Percentiles rank a stretch among this genome's conserved stretches.
Evolutionary conservation across 2,888 invertebrate species (phyloP).

Genomic region (Sinelater perroti): DNA sequence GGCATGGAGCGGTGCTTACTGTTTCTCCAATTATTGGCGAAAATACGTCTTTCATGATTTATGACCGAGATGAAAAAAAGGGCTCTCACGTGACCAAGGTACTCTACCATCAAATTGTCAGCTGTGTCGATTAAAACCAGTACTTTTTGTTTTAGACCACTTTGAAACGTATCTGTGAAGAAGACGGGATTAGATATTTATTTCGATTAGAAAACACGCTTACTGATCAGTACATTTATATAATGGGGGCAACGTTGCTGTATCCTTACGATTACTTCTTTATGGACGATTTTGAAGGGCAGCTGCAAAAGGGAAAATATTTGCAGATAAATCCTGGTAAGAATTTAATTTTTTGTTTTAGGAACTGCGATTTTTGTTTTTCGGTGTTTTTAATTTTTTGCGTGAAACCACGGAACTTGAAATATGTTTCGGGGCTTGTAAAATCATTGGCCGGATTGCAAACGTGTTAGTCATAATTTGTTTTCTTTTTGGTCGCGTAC

Average conservation of each 20-base stretch:
- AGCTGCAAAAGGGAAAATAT: too few species aligned
- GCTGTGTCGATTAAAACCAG: neutral
- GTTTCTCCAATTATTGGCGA: neutral
- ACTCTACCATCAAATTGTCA: slow-evolving; percentile 13
- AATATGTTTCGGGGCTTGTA: too few species aligned
- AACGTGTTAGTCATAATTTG: too few species aligned
- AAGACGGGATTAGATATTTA: slow-evolving; percentile 43
- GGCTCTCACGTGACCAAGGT: slow-evolving; percentile 46
- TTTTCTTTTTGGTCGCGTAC: too few species aligned
- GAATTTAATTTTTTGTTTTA: neutral
- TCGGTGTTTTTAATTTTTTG: too few species aligned
- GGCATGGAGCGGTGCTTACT: slow-evolving; percentile 45
- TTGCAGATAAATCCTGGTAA: slow-evolving; percentile 42
- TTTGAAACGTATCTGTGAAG: slow-evolving; percentile 35
- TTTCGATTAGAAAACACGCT: slow-evolving; percentile 46
- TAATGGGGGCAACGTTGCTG: slow-evolving; percentile 42
- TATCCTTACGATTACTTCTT: slow-evolving; percentile 41
- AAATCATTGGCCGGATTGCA: too few species aligned
- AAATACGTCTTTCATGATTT: slow-evolving; percentile 6
- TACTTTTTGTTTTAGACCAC: slow-evolving; percentile 28
- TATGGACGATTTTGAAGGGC: slow-evolving; percentile 20
- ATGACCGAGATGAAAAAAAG: slow-evolving; percentile 19
- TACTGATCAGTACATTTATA: slow-evolving; percentile 33
- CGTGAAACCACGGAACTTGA: too few species aligned
- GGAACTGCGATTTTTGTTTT: too few species aligned